Percentiles rank a stretch among this genome's conserved stretches.
Conservation (phyloP, 1,140 invertebrate species). For the Lepidurus arcticus region DNA sequence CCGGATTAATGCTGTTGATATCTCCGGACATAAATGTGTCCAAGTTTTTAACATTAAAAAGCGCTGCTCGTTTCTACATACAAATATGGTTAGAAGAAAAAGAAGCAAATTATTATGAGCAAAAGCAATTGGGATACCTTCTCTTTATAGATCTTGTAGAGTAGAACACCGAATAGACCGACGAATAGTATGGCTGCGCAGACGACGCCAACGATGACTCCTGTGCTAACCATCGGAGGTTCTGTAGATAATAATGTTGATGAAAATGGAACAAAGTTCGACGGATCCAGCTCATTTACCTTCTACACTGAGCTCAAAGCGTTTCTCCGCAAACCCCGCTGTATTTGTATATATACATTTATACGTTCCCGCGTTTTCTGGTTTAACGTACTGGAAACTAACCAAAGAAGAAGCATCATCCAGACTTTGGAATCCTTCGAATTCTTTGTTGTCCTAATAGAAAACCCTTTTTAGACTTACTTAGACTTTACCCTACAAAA, state of each 20-base stretch:
- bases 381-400: constrained; percentile 31
- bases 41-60: constrained; percentile 36
- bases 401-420: constrained; percentile 27
- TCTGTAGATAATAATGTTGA: constrained; percentile 43
- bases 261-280: constrained; percentile 41
- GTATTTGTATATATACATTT: not conserved
- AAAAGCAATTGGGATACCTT: constrained; percentile 45
- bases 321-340: constrained; percentile 25
- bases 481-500: constrained; percentile 12
- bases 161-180: constrained; percentile 47
- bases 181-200: constrained; percentile 45
- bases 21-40: constrained; percentile 69
- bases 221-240: constrained; percentile 32
- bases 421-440: not conserved
- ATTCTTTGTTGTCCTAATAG: constrained; percentile 30
- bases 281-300: constrained; percentile 42
- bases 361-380: constrained; percentile 16
- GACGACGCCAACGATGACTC: constrained; percentile 32
- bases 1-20: constrained; percentile 75
- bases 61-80: constrained; percentile 34
- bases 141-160: constrained; percentile 52
- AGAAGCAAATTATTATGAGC: not conserved
- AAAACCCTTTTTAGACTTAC: not conserved
- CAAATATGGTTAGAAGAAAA: constrained; percentile 25
- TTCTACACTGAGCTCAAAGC: constrained; percentile 24